Conservation (phyloP, 1,140 invertebrate species). For the Orius laevigatus region DNA sequence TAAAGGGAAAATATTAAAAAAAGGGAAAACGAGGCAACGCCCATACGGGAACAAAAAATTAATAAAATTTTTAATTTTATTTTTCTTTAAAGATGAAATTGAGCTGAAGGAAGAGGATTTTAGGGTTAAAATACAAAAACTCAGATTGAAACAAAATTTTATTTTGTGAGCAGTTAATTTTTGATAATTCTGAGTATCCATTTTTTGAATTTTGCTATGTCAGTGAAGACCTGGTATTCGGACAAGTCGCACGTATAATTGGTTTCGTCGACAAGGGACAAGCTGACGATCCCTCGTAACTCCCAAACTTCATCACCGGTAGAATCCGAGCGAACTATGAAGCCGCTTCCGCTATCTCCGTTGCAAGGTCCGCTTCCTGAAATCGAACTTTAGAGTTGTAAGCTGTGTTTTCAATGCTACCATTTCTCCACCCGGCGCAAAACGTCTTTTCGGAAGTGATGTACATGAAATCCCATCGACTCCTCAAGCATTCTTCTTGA, state of each 20-base stretch:
- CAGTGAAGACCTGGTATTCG: constrained; percentile 37
- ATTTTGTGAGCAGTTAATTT: no score
- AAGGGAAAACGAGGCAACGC: no score
- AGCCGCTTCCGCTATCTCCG: constrained; percentile 39
- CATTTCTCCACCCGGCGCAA: constrained; percentile 41
- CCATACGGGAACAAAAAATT: no score
- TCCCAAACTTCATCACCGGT: constrained; percentile 28
- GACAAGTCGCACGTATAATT: constrained; percentile 29
- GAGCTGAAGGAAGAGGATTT: no score
- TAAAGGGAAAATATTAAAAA: no score
- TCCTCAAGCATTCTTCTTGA: constrained; percentile 24
- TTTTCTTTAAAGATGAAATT: no score
- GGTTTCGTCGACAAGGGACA: constrained; percentile 30
- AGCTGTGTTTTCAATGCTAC: constrained; percentile 19
- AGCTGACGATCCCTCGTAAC: constrained; percentile 35
- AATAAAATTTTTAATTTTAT: no score
- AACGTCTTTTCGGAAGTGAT: constrained; percentile 27
- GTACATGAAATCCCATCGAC: constrained; percentile 19
- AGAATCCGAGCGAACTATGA: constrained; percentile 28
- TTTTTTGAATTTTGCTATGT: constrained; percentile 33
- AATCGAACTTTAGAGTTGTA: no score
- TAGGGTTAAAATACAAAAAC: no score
- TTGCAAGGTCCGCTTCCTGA: constrained; percentile 32
- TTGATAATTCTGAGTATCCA: constrained; percentile 28
- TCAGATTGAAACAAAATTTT: no score